A percentile compares a stretch with the other conserved stretches of the same genome.
phyloP scores from a whole-genome alignment of 2,888 invertebrate species.

The Caenorhabditis sinica region DNA sequence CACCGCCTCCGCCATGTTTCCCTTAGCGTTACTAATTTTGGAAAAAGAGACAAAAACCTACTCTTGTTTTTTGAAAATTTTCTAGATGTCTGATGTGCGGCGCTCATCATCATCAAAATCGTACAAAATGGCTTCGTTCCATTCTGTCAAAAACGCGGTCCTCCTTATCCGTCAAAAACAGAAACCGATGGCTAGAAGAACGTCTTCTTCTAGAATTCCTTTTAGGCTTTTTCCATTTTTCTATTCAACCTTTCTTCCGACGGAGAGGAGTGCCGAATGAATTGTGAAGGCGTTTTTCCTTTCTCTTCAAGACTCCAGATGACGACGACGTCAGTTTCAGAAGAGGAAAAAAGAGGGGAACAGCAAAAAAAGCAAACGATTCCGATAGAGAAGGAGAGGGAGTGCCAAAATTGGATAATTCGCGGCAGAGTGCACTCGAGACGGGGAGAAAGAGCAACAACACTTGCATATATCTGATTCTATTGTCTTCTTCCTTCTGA shows the following conservation, averaged over 20 bases:
- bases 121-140: neutral
- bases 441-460: too few species aligned
- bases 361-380: neutral
- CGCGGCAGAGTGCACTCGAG: slow-evolving; percentile 38
- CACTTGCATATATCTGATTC: slow-evolving; percentile 49
- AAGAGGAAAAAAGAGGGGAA: neutral
- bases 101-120: slow-evolving; percentile 32
- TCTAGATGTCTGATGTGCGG: neutral
- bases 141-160: neutral
- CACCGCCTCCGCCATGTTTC: slow-evolving; percentile 49
- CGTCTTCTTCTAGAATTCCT: slow-evolving; percentile 3
- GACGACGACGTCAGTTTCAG: slow-evolving; percentile 42
- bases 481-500: neutral
- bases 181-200: slow-evolving; percentile 10
- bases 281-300: slow-evolving; percentile 17
- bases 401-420: neutral
- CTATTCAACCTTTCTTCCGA: slow-evolving; percentile 23
- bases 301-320: neutral
- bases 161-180: slow-evolving; percentile 33
- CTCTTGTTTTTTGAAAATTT: neutral
- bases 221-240: neutral
- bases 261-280: too few species aligned
- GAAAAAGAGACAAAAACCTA: slow-evolving; percentile 4
- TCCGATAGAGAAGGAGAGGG: neutral
- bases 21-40: slow-evolving; percentile 1